phyloP scores from a whole-genome alignment of 2,888 invertebrate genomes.

The Pharmacophagus antenor region DNA sequence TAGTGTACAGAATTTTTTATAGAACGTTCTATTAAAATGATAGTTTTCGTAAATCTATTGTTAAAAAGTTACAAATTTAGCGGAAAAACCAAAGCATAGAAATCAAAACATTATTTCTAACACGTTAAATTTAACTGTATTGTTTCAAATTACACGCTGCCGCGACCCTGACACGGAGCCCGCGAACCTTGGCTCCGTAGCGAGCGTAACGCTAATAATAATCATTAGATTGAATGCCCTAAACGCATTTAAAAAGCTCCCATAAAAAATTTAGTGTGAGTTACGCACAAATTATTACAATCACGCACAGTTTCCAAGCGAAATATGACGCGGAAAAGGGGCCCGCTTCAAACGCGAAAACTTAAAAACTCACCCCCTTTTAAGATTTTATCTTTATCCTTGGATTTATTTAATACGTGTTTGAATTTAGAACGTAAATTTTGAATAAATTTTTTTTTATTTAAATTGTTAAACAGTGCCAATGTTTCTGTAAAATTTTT shows the following conservation, averaged over 20 bases:
- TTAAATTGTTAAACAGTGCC: background rate
- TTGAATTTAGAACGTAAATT: slow-evolving; percentile 14
- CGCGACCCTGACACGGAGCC: slow-evolving; percentile 20
- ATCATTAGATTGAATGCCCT: slow-evolving; percentile 33
- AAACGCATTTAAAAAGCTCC: slow-evolving; percentile 32
- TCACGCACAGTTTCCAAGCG: slow-evolving; percentile 35
- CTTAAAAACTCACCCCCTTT: slow-evolving; percentile 13
- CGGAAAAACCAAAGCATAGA: slow-evolving; percentile 17
- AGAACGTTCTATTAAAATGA: too few species aligned
- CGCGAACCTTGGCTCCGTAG: slow-evolving; percentile 20
- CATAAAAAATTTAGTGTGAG: slow-evolving; percentile 32
- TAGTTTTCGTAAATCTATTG: too few species aligned
- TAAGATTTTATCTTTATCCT: slow-evolving; percentile 24
- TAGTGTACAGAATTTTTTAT: too few species aligned
- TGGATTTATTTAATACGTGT: slow-evolving; percentile 23
- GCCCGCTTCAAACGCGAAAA: slow-evolving; percentile 13
- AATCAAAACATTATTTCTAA: slow-evolving; percentile 34
- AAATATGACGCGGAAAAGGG: slow-evolving; percentile 11
- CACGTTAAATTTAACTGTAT: slow-evolving; percentile 43
- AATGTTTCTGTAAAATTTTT: background rate
- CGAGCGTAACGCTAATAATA: slow-evolving; percentile 26
- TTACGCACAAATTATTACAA: slow-evolving; percentile 35
- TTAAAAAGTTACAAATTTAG: background rate
- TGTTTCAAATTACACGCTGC: slow-evolving; percentile 23
- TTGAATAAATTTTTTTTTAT: background rate